Conservation (phyloP, 2,888 invertebrate genomes). For the Disparrhopalites patrizii region DNA sequence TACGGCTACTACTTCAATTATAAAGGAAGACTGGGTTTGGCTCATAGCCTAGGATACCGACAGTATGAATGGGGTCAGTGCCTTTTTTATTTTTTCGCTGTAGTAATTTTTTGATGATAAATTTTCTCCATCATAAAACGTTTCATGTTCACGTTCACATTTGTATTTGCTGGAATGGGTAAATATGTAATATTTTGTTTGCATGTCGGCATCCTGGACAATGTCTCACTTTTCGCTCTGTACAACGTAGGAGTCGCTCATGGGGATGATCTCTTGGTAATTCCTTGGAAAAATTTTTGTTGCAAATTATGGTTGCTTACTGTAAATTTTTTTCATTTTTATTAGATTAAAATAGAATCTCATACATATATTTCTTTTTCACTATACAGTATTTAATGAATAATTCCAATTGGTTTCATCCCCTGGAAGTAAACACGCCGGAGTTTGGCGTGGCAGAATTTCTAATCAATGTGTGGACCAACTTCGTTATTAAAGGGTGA, state of each 20-base stretch:
- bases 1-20: slow-evolving; percentile 28
- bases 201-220: no score
- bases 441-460: slow-evolving; percentile 11
- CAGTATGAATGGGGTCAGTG: slow-evolving; percentile 26
- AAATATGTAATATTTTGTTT: no score
- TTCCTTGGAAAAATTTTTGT: neutral
- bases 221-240: no score
- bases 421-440: slow-evolving; percentile 20
- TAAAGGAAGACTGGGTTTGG: slow-evolving; percentile 20
- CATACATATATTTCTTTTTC: slow-evolving; percentile 2
- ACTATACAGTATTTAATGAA: slow-evolving; percentile 26
- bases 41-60: slow-evolving; percentile 21
- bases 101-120: neutral
- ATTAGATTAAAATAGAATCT: neutral
- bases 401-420: slow-evolving; percentile 28
- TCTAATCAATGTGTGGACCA: slow-evolving; percentile 27
- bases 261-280: slow-evolving; percentile 26
- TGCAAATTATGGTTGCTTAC: no score
- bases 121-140: neutral
- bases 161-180: no score
- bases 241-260: slow-evolving; percentile 17
- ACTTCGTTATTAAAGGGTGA: slow-evolving; percentile 22
- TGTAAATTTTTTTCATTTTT: neutral
- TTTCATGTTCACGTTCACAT: no score
- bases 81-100: neutral